Evolutionary conservation across 2,888 invertebrate genomes (phyloP).

Genomic region (Euplexia lucipara): DNA sequence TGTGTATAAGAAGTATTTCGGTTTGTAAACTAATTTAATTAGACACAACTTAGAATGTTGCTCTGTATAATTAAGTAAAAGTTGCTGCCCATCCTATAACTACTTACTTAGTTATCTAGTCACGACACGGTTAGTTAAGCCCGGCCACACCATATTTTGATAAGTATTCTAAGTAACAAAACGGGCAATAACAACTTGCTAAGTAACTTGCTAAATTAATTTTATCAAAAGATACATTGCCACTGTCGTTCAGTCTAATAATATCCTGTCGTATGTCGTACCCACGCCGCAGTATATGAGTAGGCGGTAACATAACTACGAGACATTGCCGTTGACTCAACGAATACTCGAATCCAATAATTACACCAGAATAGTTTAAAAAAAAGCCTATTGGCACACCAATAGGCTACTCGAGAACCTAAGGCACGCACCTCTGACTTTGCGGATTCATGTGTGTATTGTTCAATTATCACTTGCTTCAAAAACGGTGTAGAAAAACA

Average conservation of each 20-base stretch:
- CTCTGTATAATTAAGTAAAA: constrained; percentile 38
- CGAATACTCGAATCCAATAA: background rate
- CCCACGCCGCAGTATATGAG: background rate
- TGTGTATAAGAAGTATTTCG: background rate
- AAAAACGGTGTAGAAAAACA: too few species aligned
- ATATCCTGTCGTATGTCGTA: constrained; percentile 24
- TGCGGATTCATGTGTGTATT: too few species aligned
- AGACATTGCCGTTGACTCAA: background rate
- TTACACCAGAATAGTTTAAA: too few species aligned
- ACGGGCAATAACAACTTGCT: constrained; percentile 35
- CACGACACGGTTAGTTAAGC: constrained; percentile 26
- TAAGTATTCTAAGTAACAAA: constrained; percentile 37
- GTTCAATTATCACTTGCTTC: too few species aligned
- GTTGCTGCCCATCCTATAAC: constrained; percentile 43
- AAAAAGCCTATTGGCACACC: too few species aligned
- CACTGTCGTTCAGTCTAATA: constrained; percentile 35
- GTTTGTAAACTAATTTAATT: constrained; percentile 12
- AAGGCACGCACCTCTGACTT: too few species aligned
- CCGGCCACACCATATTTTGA: constrained; percentile 12
- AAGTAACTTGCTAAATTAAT: constrained; percentile 52
- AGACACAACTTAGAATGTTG: constrained; percentile 35
- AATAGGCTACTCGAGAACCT: too few species aligned
- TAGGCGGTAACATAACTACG: constrained; percentile 8
- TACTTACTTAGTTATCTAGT: constrained; percentile 25
- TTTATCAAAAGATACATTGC: constrained; percentile 51